Base-by-base conservation (phyloP, 2,888 invertebrate genomes). In the Lepidocyrtoides sp. region DNA sequence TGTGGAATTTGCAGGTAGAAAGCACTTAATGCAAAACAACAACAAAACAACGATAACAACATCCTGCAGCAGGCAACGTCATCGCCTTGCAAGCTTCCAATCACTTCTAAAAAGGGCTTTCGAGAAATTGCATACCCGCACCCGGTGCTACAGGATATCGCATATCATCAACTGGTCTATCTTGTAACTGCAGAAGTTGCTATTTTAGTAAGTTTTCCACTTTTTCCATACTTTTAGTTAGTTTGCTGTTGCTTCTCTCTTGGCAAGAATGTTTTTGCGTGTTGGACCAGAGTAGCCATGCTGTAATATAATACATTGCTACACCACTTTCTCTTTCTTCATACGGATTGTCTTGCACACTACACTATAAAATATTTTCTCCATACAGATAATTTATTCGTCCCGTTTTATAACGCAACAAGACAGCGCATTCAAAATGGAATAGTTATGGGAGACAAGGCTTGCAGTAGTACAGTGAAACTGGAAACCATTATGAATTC, bases 151-250 rank as follows among this genome's bases (percentile, higher is more conserved):
- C 26, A 23, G 10, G 26, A 29, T 17, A 54, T 54, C 54, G 12
- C 23, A 7, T 26, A 60, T 60, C 57, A 60, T 60, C 57, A 57
- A 12, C 23, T 14, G 51, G 51, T 57, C 23, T 17, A 57, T 57
- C 57, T 57, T 26, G n/a, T 26, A 23, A 17, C 23, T 57, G 26
- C 10, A 23, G 14, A 60, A 60, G 60, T 60, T 60, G 36, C 36
- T 36, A 12, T 60, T 26, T 60, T 29, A 60, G 60, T 60, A 60
- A 60, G 60, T 60, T 60, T 60, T 60, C 29, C 60, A 60, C 60
- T 23, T 60, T 60, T 60, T 60, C 5, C 29, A 14, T 29, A 51
- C 3, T 0, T 14, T 51, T 60, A 26, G 4, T 12, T 60, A 4
- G 7, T 60, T 60, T 26, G 5, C 23, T 60, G 23, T 57, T 57